These are phyloP conservation scores for Microhierax caerulescens DNA, from an alignment of 2,797 vertebrate species.

Conservation along the genomic window DNA sequence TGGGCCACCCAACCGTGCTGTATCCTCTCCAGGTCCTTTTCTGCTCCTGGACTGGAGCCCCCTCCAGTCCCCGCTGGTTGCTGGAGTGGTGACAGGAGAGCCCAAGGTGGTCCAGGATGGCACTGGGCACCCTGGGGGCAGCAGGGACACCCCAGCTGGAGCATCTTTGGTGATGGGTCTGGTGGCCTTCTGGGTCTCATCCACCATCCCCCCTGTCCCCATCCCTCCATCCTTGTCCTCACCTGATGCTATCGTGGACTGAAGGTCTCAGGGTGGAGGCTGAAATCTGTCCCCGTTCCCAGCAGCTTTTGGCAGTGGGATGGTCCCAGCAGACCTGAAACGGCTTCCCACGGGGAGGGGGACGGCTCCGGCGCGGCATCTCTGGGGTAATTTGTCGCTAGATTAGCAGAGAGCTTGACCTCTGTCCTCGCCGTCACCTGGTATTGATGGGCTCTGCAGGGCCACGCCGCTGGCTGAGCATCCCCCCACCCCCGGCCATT, in stretches of 20 bases:
- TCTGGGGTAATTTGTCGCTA: background rate
- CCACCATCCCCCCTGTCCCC: background rate
- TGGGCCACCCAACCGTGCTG: background rate
- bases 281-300: background rate
- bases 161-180: background rate
- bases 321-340: background rate
- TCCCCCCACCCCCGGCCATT: background rate
- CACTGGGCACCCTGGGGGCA: background rate
- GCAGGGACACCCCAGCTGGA: background rate
- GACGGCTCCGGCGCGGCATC: fast-evolving
- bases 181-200: background rate
- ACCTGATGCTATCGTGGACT: fast-evolving
- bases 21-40: background rate
- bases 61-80: fast-evolving
- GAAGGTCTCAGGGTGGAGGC: background rate
- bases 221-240: fast-evolving
- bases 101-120: background rate
- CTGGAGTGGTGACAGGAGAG: background rate
- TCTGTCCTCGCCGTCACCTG: background rate
- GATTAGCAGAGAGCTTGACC: constrained; percentile 35
- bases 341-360: background rate
- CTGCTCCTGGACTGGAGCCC: background rate
- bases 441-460: background rate
- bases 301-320: fast-evolving
- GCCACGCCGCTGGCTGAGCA: background rate